phyloP scores from a whole-genome alignment of 2,113 vertebrate genomes.

The Pseudolaguvia tuberculata region DNA sequence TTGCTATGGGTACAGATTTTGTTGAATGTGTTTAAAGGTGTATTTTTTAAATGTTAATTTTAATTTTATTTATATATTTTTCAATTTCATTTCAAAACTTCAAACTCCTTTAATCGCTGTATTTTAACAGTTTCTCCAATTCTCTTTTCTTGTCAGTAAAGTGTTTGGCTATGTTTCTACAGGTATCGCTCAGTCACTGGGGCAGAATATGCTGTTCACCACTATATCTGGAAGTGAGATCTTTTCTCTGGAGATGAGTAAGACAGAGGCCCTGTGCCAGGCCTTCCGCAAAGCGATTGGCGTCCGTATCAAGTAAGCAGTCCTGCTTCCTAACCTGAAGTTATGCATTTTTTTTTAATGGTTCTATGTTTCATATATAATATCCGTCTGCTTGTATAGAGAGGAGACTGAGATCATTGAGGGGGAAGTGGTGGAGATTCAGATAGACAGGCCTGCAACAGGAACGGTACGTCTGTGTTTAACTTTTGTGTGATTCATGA shows the following conservation, averaged over 20 bases:
- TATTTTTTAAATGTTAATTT: too few species aligned
- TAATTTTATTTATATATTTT: too few species aligned
- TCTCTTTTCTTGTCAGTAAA: neutral
- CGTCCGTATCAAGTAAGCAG: constrained; percentile 85
- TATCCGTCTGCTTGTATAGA: constrained; percentile 56
- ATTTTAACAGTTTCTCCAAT: too few species aligned
- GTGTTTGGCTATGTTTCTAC: constrained; percentile 2
- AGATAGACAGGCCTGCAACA: constrained; percentile 90
- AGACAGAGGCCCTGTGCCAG: constrained; percentile 87
- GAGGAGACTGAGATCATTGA: constrained; percentile 95
- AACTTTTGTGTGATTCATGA: neutral
- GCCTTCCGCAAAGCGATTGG: constrained; percentile 88
- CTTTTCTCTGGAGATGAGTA: constrained; percentile 94
- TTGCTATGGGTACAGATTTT: constrained; percentile 80
- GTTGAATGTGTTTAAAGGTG: neutral
- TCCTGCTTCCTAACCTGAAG: neutral
- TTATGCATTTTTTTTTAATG: neutral
- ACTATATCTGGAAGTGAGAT: constrained; percentile 89
- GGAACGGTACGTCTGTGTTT: constrained; percentile 76
- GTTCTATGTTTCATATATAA: neutral
- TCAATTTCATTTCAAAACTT: too few species aligned
- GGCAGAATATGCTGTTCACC: constrained; percentile 83
- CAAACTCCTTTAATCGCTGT: too few species aligned
- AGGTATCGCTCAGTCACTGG: constrained; percentile 89
- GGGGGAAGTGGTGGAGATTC: constrained; percentile 92